These are phyloP conservation scores for Eupithecia insigniata DNA, from an alignment of 2,888 invertebrate species.

Conservation along the genomic window DNA sequence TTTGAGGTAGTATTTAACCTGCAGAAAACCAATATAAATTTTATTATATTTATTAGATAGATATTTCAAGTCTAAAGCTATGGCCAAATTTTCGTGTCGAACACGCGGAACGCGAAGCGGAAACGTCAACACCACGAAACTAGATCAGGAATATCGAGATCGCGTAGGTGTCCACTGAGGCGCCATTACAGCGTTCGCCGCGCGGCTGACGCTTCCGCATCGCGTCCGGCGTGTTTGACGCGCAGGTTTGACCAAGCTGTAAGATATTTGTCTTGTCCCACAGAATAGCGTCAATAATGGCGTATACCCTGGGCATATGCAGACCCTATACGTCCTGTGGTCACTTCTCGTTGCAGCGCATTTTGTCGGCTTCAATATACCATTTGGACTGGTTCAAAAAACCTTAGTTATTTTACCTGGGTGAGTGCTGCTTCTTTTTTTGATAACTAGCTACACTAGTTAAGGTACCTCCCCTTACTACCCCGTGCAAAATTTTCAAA, in stretches of 20 bases:
- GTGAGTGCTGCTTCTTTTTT: constrained; percentile 76
- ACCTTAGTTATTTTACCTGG: constrained; percentile 89
- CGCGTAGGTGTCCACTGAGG: no score
- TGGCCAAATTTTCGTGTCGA: neutral
- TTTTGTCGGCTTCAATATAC: constrained; percentile 91
- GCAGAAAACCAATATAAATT: neutral
- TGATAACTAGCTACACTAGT: no score
- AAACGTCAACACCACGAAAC: neutral
- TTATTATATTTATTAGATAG: neutral
- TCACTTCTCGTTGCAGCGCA: constrained; percentile 91
- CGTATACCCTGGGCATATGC: constrained; percentile 97
- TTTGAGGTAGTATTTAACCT: neutral
- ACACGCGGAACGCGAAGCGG: neutral
- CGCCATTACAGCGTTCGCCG: no score
- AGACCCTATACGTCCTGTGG: constrained; percentile 93
- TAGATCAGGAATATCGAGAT: neutral
- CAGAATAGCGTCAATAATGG: constrained; percentile 98
- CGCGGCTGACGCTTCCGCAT: neutral
- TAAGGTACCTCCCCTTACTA: no score
- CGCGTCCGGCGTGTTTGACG: neutral
- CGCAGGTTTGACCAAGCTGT: neutral
- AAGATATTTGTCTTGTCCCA: constrained; percentile 22
- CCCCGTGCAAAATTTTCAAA: no score
- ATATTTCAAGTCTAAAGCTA: neutral
- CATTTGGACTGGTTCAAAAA: constrained; percentile 92